Evolutionary conservation across 2,888 invertebrate genomes (phyloP), one percentile per base, ranked within the genome.

Genomic region (Monoplex corrugatus): DNA sequence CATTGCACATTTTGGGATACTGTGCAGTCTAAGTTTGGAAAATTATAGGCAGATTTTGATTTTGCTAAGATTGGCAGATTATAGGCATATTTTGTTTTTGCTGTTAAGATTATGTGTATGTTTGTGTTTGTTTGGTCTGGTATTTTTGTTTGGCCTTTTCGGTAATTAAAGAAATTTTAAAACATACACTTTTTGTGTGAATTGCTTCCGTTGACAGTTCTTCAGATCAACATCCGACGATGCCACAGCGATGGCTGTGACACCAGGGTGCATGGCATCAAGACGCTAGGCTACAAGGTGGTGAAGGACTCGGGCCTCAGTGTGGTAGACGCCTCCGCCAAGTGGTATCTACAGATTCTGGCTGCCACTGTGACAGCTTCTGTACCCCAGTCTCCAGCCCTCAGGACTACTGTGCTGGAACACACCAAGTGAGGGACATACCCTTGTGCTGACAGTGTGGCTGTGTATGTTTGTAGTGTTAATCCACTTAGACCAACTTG

Each of bases 171-270:
- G n/a, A n/a, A n/a, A n/a, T n/a, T n/a, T n/a, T n/a, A n/a, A n/a
- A n/a, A n/a, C n/a, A n/a, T n/a, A n/a, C n/a, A n/a, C n/a, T n/a
- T n/a, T n/a, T n/a, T n/a, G n/a, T n/a, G n/a, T 50, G 50, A 50
- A n/a, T 72, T 32, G 32, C 23, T 78, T 78, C 38, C 23, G 38
- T 38, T 10, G 16, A 1, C 92, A 95, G 95, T 95, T 87, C 90
- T 96, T 23, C 95, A 95, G 92, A 94, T 96, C 88, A 95, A 95
- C 90, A 95, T 96, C 80, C 94, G 94, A 87, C 92, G 95, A 50
- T 95, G 95, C 91, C 94, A 95, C 89, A 95, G 94, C 91, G 95
- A 95, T 92, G 96, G 96, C 10, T 95, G 95, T 94, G 95, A 96
- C 89, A 95, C 95, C 19, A 93, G 95, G 89, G 94, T 96, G 38